phyloP scores from a whole-genome alignment of 1,140 invertebrate species.

The Orussus abietinus region DNA sequence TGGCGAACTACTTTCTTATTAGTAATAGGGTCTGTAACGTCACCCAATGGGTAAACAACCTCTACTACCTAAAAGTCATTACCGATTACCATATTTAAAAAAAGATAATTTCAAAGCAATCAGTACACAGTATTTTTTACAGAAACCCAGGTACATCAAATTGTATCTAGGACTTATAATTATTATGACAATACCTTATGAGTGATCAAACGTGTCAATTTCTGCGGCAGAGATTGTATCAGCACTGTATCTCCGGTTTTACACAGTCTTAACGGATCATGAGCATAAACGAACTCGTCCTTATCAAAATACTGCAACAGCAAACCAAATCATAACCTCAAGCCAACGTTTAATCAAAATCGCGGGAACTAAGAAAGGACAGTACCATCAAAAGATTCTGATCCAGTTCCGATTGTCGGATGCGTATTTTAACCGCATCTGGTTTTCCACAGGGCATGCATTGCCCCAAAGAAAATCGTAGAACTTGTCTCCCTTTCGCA shows the following conservation, averaged over 20 bases:
- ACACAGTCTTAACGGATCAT: conserved; percentile 72
- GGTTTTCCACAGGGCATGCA: conserved; percentile 70
- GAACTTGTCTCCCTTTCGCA: too few relatives aligned
- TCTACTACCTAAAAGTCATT: conserved; percentile 58
- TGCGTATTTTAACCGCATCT: conserved; percentile 71
- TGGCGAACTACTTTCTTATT: conserved; percentile 71
- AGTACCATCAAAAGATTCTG: conserved; percentile 67
- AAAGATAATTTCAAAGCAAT: conserved; percentile 4
- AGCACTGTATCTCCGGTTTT: conserved; percentile 80
- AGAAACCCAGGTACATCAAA: too few relatives aligned
- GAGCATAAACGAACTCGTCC: conserved; percentile 66
- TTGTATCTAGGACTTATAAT: conserved; percentile 1
- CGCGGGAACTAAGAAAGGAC: too few relatives aligned
- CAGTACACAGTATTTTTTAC: neutral
- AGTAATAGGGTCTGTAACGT: conserved; percentile 78
- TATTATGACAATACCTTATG: conserved; percentile 56
- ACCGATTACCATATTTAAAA: neutral
- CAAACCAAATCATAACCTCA: conserved; percentile 26
- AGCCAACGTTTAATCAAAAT: conserved; percentile 14
- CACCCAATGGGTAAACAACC: conserved; percentile 75
- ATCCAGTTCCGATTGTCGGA: conserved; percentile 68
- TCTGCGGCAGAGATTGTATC: conserved; percentile 67
- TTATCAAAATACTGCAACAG: conserved; percentile 71
- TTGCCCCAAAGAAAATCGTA: conserved; percentile 58
- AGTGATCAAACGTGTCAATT: conserved; percentile 70